Evolutionary conservation across 2,797 vertebrate species (phyloP), one percentile per base, ranked within the genome.

Genomic region (Amblyraja radiata): DNA sequence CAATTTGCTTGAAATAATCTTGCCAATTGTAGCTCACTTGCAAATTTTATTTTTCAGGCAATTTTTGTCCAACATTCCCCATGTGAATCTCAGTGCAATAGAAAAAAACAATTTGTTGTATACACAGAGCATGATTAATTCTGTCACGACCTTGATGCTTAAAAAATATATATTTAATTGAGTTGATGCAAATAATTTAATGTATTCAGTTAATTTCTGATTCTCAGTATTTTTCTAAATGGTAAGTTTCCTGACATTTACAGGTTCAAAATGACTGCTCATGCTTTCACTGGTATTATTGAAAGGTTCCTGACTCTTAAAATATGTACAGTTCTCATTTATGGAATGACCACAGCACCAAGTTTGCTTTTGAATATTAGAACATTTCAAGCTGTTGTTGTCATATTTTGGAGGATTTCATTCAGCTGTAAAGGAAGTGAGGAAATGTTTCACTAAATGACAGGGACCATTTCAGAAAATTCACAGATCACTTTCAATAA

Each of bases 161-260:
- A 74, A 92, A 92, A 76, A 36, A 46, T 74, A 54, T 58, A 54
- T 76, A 71, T 92, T 76, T 74, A 28, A 73, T 76, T 23, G 39
- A 11, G 23, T 36, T 91, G 65, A 73, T 73, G 39, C 46, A 76
- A 76, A n/a, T 92, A 92, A 58, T 92, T 76, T 92, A 92, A 92
- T 13, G 71, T 74, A 2, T 54, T 16, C 2, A 54, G 23, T 54
- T 46, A 14, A 92, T 63, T 76, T 92, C 25, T 25, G 10, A 63
- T 28, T 76, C 46, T 76, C 54, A 18, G 25, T 28, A 2, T 74
- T 28, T 92, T 74, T 76, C 10, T 18, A 76, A 76, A 28, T 23
- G 46, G 13, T 71, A 7, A 76, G 46, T 92, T 92, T 23, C 39
- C 73, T 54, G 65, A 74, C 76, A 36, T 54, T 68, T 92, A 8